Percentiles rank a stretch among this genome's conserved stretches.
Conservation (phyloP, 2,113 vertebrate species). For the Caloenas nicobarica region DNA sequence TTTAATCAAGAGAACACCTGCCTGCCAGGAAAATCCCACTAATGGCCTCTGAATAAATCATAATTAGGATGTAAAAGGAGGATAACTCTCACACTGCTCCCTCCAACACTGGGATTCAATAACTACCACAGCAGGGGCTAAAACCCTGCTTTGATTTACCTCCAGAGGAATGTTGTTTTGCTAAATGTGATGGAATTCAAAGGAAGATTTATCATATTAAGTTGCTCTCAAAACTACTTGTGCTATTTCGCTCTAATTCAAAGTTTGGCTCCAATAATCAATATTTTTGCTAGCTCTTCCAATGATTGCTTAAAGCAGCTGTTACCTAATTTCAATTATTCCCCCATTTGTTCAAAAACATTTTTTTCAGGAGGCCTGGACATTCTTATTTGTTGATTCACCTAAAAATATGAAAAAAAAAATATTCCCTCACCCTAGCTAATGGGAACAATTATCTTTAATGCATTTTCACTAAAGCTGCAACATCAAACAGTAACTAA, state of each 20-base stretch:
- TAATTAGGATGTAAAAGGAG: neutral
- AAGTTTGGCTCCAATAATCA: neutral
- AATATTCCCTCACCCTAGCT: neutral
- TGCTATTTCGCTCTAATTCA: neutral
- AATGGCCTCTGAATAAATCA: slow-evolving; percentile 4
- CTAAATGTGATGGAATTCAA: neutral
- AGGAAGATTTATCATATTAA: neutral
- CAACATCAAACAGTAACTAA: neutral
- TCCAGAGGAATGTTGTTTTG: slow-evolving; percentile 22
- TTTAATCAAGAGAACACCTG: neutral
- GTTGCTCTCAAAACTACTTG: neutral
- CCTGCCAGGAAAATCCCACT: slow-evolving; percentile 6
- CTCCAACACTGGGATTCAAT: neutral
- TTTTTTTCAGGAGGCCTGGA: neutral
- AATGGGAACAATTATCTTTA: neutral
- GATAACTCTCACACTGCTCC: neutral
- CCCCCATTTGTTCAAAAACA: neutral
- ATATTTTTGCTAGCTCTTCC: neutral
- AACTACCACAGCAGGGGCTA: slow-evolving; percentile 15
- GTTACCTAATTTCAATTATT: neutral
- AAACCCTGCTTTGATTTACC: slow-evolving; percentile 1
- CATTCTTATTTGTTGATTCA: neutral
- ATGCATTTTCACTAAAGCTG: neutral
- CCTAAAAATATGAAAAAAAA: neutral
- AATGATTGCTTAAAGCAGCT: neutral